Base-by-base conservation (phyloP, 1,140 invertebrate species). In the Aporrectodea caliginosa region DNA sequence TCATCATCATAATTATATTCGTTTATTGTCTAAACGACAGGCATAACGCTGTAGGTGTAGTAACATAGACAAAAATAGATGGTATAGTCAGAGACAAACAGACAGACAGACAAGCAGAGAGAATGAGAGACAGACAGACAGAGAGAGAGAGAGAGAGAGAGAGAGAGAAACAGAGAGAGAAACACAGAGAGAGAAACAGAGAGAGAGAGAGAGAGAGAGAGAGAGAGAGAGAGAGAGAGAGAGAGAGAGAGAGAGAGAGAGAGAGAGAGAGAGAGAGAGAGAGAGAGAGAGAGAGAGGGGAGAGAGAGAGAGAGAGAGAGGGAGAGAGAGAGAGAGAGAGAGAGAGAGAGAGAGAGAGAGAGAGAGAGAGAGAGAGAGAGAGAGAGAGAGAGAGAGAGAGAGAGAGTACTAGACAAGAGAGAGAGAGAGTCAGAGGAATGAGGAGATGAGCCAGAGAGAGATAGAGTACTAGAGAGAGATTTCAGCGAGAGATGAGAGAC, bases 331-430 rank as follows among this genome's bases (percentile, higher is more conserved):
- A 75, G 12, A 75, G 74, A 75, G 12, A 75, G 35, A 58, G 12
- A 75, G 74, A 34, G 6, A 34, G 74, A 75, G 12, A 75, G 74
- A 58, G 12, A 75, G 74, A 75, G 12, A 75, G 74, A 75, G 12
- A 75, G 74, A 75, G 12, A 75, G 74, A 75, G 12, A 75, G 74
- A 75, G 12, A 75, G 35, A 58, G 12, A 75, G 74, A 75, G 12
- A 75, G 74, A 75, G 6, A 34, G 32, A 32, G 6, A 34, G 33
- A 34, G 6, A 34, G 33, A 34, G 6, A 34, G 33, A 75, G 12
- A 75, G 74, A 75, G 12, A 75, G 74, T 16, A 29, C 2, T 12
- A 75, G 74, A 34, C n/a, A 75, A 32, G 32, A 32, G 6, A 32
- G 32, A 32, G 6, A 32, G 32, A 32, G 6, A 32, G 32, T 6